Evolutionary conservation across 2,888 invertebrate genomes (phyloP), one percentile per base, ranked within the genome.

Genomic region (Drosophila conformis): DNA sequence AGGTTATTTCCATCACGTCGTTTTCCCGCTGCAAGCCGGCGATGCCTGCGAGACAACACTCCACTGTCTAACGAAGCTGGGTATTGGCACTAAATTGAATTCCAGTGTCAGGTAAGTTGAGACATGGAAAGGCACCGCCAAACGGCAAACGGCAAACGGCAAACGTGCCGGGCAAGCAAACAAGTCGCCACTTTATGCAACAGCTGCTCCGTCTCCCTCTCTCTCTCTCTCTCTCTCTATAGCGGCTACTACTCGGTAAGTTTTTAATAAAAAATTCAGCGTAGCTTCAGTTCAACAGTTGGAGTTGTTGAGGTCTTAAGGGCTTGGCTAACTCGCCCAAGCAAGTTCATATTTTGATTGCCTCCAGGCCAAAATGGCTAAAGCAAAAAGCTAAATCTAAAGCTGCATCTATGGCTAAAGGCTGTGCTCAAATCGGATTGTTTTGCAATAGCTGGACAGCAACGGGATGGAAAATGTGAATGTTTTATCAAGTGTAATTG

Each of bases 31-130:
- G 79, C 94, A 95, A 69, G 95, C 96, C 36, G 96, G 96, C 42
- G 96, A 96, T 79, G 94, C 94, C 63, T 96, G 96, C 85, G 96
- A 96, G 92, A 96, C 96, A 70, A 95, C 96, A 92, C 93, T 96
- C 64, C 96, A 96, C 89, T 96, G 96, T 86, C 94, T 96, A 70
- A 96, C 96, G 2, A 95, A 96, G 91, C 94, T 96, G 80, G 96
- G 96, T 38, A 96, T 96, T 76, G 96, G 96, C 27, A 94, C 95
- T 31, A 94, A 94, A 90, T 94, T 94, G 92, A 95, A 95, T 92
- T 96, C 96, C 66, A 95, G 95, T 87, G 96, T 96, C 70, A 96
- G 96, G 96, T 96, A 94, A 93, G 91, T 91, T 82, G 79, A 84
- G 78, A 81, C 82, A 84, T 87, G 82, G 76, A 71, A 67, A 53